Conservation (phyloP, 2,113 vertebrate genomes). For the Syngnathus typhle region DNA sequence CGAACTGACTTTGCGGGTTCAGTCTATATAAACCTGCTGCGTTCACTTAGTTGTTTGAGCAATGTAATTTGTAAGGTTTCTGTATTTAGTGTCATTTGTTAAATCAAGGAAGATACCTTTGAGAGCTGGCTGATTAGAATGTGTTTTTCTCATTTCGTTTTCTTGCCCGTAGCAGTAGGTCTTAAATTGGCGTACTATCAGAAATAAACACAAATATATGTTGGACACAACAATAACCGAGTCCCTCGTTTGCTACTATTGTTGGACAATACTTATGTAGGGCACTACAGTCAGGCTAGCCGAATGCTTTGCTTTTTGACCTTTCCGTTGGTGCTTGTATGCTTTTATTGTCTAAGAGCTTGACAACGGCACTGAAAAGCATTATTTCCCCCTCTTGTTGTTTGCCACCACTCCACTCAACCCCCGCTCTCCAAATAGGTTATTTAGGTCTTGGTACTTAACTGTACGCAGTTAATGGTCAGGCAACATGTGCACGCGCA, state of each 20-base stretch:
- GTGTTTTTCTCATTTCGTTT: too few species aligned
- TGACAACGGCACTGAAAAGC: conserved; percentile 10
- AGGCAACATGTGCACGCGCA: conserved; percentile 10
- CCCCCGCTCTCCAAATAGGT: conserved; percentile 29
- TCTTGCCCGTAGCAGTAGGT: too few species aligned
- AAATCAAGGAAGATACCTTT: too few species aligned
- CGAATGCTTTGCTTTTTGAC: conserved; percentile 3
- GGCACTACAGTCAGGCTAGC: not conserved
- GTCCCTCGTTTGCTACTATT: not conserved
- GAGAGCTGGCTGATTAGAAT: too few species aligned
- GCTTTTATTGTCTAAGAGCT: conserved; percentile 15
- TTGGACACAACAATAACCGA: not conserved
- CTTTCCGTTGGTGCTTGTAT: not conserved
- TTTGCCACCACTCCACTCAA: conserved; percentile 25
- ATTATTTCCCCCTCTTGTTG: conserved; percentile 26
- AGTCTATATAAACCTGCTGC: too few species aligned
- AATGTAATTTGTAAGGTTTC: too few species aligned
- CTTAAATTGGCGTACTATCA: too few species aligned
- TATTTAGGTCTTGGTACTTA: conserved; percentile 44
- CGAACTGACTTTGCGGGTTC: too few species aligned
- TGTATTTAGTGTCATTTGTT: too few species aligned
- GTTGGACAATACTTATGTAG: not conserved
- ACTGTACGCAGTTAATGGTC: conserved; percentile 49
- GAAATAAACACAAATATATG: not conserved
- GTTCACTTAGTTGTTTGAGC: too few species aligned